Conservation (phyloP, 1,140 invertebrate species). For the Zaprionus tsacasi region DNA sequence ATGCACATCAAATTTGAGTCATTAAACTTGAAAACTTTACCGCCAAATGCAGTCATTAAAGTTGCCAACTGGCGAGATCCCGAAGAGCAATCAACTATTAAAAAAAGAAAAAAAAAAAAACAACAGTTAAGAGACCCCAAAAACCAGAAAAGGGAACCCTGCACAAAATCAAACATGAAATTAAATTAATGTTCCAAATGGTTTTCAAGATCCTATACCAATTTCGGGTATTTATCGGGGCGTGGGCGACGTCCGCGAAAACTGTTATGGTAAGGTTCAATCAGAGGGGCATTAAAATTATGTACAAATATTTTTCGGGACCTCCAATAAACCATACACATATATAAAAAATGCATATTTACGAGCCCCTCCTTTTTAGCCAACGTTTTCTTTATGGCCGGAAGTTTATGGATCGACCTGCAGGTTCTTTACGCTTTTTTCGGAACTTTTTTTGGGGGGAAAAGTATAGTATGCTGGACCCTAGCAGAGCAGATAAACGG, state of each 20-base stretch:
- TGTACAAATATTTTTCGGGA: conserved; percentile 61
- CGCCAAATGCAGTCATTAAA: conserved; percentile 77
- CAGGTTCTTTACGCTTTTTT: conserved; percentile 33
- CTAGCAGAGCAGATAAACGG: conserved; percentile 74
- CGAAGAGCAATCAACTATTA: conserved; percentile 70
- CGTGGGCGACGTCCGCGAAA: conserved; percentile 15
- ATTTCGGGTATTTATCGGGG: conserved; percentile 30
- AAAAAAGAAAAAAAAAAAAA: conserved; percentile 43
- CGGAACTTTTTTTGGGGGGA: conserved; percentile 10
- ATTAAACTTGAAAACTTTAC: conserved; percentile 76
- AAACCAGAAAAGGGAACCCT: conserved; percentile 37
- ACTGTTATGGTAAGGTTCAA: conserved; percentile 63
- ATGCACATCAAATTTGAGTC: conserved; percentile 76
- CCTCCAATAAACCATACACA: conserved; percentile 31
- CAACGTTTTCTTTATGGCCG: conserved; percentile 64
- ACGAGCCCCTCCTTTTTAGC: conserved; percentile 34
- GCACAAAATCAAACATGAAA: conserved; percentile 79
- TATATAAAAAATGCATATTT: conserved; percentile 57
- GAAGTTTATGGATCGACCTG: conserved; percentile 66
- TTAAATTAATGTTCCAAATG: conserved; percentile 74
- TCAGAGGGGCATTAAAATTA: conserved; percentile 74
- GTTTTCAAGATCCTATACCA: conserved; percentile 8
- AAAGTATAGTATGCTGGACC: conserved; percentile 7
- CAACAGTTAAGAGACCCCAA: conserved; percentile 43
- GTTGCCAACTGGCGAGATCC: conserved; percentile 54